phyloP scores from a whole-genome alignment of 2,888 invertebrate genomes.

The Xylota segnis region DNA sequence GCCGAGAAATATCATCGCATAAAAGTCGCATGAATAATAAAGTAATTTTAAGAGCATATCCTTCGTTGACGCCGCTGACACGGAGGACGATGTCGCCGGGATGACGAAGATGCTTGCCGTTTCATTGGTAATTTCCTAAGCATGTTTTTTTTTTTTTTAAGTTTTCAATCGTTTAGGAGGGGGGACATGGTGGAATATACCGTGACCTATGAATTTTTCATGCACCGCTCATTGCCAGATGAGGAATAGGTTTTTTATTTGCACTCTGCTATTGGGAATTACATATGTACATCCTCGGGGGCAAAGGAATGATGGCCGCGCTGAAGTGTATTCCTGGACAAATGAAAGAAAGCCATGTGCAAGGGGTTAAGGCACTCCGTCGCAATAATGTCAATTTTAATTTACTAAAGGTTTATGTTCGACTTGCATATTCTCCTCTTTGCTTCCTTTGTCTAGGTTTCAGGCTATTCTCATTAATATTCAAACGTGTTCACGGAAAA shows the following conservation, averaged over 20 bases:
- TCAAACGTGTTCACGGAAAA: too few species aligned
- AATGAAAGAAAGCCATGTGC: neutral
- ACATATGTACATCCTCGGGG: neutral
- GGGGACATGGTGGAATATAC: neutral
- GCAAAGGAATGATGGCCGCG: neutral
- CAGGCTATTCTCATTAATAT: too few species aligned
- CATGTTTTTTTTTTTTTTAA: neutral
- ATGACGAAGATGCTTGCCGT: conserved; percentile 16
- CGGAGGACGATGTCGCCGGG: neutral
- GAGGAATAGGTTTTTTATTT: conserved; percentile 2
- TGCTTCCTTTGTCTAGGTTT: too few species aligned
- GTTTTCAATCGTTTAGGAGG: conserved; percentile 11
- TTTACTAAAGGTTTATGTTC: too few species aligned
- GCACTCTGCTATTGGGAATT: conserved; percentile 1
- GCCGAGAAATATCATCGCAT: conserved; percentile 70
- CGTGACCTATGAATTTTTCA: neutral
- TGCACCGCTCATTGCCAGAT: neutral
- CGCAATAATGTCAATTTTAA: too few species aligned
- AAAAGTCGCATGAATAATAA: conserved; percentile 76
- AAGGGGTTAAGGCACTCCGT: too few species aligned
- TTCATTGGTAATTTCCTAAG: conserved; percentile 50
- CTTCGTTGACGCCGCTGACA: conserved; percentile 5
- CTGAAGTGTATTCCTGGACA: neutral
- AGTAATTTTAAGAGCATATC: conserved; percentile 71
- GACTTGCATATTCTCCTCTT: too few species aligned